Evolutionary conservation across 2,888 invertebrate species (phyloP).

Genomic region (Frankliniella fusca): DNA sequence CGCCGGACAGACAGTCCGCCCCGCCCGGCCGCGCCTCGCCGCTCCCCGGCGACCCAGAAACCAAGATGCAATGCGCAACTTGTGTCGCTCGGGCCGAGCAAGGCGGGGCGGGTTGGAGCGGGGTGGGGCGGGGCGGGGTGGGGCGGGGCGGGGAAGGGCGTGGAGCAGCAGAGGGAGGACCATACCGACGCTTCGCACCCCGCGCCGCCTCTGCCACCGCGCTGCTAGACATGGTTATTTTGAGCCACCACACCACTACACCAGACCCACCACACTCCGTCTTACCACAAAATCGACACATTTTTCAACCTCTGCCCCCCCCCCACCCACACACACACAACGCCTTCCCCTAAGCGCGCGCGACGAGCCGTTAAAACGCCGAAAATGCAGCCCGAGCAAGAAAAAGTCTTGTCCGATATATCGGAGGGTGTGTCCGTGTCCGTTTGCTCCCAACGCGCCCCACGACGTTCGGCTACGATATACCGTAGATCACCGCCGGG

Average conservation of each 20-base stretch:
- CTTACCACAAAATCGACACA: conserved; percentile 6
- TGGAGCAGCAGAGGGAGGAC: neutral
- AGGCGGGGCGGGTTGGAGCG: too few relatives aligned
- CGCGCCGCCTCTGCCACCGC: neutral
- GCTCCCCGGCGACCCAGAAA: neutral
- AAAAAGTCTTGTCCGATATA: neutral
- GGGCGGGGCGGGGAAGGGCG: neutral
- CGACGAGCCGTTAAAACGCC: neutral
- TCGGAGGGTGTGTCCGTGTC: neutral
- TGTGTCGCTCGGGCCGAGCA: too few relatives aligned
- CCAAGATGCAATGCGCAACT: conserved; percentile 11
- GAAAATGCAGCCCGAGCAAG: neutral
- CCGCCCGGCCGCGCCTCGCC: neutral
- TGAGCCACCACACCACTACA: neutral
- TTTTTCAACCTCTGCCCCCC: neutral
- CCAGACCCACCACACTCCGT: neutral
- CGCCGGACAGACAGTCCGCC: neutral
- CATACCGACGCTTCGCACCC: neutral
- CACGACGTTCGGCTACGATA: neutral
- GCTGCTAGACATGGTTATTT: conserved; percentile 9
- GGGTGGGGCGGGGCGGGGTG: too few relatives aligned
- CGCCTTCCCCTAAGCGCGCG: too few relatives aligned
- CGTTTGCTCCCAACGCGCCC: neutral
- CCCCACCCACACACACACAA: too few relatives aligned
- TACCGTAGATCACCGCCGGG: neutral